Evolutionary conservation across 2,113 vertebrate genomes (phyloP), one percentile per base, ranked within the genome.

Genomic region (Lamprotornis superbus): DNA sequence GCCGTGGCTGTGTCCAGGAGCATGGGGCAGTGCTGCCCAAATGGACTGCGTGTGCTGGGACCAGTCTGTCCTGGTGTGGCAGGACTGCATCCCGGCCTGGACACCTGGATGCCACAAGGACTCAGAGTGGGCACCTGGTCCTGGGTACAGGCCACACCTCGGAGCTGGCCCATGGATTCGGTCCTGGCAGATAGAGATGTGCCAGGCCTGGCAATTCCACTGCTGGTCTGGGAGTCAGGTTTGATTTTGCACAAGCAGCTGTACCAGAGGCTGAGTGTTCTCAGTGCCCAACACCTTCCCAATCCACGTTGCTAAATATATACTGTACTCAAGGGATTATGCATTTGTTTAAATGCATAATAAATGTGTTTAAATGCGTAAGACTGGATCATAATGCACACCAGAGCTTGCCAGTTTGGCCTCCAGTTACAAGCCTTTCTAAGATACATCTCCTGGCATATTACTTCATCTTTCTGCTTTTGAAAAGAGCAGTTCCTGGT

Each of bases 301-400:
- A 8, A 67, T 92, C 55, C 59, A 39, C 0, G 6, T 39, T 94
- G 82, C 95, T 95, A 92, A 94, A 92, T 89, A 89, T 81, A 89
- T 59, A 70, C 83, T 78, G 47, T 28, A 83, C 93, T 94, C 83
- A 59, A 67, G 80, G 91, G 96, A 95, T 93, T 95, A 70, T 93
- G 83, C 83, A 71, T 93, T 94, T 96, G 93, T 96, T 95, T 93
- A 96, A 96, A 96, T 88, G 94, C 95, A 94, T 95, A 96, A 94
- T 97, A 97, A 96, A 96, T 94, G 89, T 68, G 35, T 83, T 89
- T 88, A 80, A 80, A 80, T 93, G 88, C 21, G 6, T 93, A 89
- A 95, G 89, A 22, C 89, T 86, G 52, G 71, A 93, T 95, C 83
- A 74, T 50, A 94, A 92, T 77, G 83, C 80, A 31, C 39, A 35